These are phyloP conservation scores for Odontocolon sp. DNA, from an alignment of 2,888 invertebrate species.

Conservation along the genomic window DNA sequence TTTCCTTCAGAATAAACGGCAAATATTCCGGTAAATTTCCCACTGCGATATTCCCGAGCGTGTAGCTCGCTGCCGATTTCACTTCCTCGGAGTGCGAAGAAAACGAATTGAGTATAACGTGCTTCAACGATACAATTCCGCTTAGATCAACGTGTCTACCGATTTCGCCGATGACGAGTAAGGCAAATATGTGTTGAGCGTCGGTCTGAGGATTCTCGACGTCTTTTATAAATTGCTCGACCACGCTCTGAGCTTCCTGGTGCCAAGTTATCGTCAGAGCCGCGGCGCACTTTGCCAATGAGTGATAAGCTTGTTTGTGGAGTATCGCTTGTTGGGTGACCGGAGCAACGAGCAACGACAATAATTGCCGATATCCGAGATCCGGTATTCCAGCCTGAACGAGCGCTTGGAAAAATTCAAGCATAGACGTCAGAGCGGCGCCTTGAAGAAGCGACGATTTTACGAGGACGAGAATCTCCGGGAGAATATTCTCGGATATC, in stretches of 20 bases:
- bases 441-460: conserved; percentile 97
- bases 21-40: conserved; percentile 97
- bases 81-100: conserved; percentile 96
- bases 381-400: conserved; percentile 91
- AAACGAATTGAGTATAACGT: conserved; percentile 93
- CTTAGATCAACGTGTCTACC: conserved; percentile 96
- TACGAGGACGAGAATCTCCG: conserved; percentile 92
- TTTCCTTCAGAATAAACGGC: conserved; percentile 96
- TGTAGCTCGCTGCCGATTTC: conserved; percentile 98
- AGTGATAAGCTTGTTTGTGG: conserved; percentile 93
- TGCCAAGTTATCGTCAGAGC: conserved; percentile 93
- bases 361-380: conserved; percentile 90
- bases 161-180: conserved; percentile 98
- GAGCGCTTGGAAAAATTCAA: conserved; percentile 96
- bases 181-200: conserved; percentile 94
- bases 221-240: conserved; percentile 87
- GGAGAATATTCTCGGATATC: conserved; percentile 89
- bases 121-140: conserved; percentile 87
- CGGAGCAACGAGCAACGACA: conserved; percentile 89
- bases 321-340: conserved; percentile 81
- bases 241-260: conserved; percentile 86
- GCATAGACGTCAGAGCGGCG: conserved; percentile 93
- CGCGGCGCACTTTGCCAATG: conserved; percentile 97
- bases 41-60: conserved; percentile 96
- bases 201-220: conserved; percentile 88